Percentiles rank a stretch among this genome's conserved stretches.
phyloP scores from a whole-genome alignment of 2,113 vertebrate species.

The Tautogolabrus adspersus region DNA sequence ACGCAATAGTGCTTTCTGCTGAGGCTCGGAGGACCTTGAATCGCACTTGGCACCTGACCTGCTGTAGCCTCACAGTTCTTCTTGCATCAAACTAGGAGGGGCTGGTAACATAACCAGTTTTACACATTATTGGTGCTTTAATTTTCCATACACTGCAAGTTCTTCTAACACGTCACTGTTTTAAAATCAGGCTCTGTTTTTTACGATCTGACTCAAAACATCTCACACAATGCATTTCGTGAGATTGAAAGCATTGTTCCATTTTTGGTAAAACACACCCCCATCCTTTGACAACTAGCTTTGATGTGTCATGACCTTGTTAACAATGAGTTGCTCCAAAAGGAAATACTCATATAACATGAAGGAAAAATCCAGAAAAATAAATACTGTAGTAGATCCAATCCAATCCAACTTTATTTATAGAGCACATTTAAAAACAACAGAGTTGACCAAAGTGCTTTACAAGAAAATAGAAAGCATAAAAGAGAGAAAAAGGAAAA shows the following conservation, averaged over 20 bases:
- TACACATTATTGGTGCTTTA: neutral
- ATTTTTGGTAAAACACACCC: conserved; percentile 33
- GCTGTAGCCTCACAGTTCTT: neutral
- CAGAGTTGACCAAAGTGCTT: too few relatives aligned
- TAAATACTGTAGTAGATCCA: conserved; percentile 19
- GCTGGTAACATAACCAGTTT: neutral
- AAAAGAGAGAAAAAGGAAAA: too few relatives aligned
- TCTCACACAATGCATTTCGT: neutral
- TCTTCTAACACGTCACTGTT: neutral
- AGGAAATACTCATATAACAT: neutral
- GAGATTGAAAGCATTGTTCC: conserved; percentile 8
- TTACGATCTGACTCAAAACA: conserved; percentile 9
- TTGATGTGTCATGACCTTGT: neutral
- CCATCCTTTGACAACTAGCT: conserved; percentile 12
- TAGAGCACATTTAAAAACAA: too few relatives aligned
- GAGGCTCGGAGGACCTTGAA: conserved; percentile 3
- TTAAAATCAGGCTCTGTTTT: neutral
- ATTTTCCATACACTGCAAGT: neutral
- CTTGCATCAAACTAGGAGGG: neutral
- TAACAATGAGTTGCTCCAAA: neutral
- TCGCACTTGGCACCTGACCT: neutral
- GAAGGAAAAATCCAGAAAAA: neutral
- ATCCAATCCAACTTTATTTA: too few relatives aligned
- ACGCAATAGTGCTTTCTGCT: conserved; percentile 26
- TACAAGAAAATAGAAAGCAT: too few relatives aligned